Conservation (phyloP, 1,140 invertebrate species). For the Drosophila bocki region DNA sequence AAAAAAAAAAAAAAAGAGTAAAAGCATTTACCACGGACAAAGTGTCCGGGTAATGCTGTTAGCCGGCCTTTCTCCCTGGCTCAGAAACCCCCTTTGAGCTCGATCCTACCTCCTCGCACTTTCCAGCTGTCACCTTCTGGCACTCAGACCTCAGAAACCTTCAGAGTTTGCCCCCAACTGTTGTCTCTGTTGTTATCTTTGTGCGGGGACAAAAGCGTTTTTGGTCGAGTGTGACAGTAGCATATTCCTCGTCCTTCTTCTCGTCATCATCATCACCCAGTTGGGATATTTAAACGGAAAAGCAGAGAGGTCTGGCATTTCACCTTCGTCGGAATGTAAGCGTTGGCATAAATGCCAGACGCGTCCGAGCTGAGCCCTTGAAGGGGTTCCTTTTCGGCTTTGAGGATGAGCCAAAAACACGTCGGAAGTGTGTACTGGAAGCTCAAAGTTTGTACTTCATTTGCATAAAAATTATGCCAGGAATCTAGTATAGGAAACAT, state of each 20-base stretch:
- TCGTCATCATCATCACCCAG: constrained; percentile 34
- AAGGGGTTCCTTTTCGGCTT: constrained; percentile 31
- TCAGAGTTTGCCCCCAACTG: constrained; percentile 44
- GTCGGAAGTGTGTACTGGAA: background rate
- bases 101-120: background rate
- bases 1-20: constrained; percentile 19
- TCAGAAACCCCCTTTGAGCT: background rate
- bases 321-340: constrained; percentile 66
- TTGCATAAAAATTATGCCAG: constrained; percentile 10
- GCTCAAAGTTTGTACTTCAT: constrained; percentile 5
- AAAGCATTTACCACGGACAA: constrained; percentile 56
- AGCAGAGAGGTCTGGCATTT: constrained; percentile 49
- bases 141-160: constrained; percentile 52
- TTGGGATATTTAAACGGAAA: constrained; percentile 49
- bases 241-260: constrained; percentile 40
- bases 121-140: constrained; percentile 36
- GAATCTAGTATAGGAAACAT: constrained; percentile 1
- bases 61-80: constrained; percentile 30
- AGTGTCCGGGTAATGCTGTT: constrained; percentile 59
- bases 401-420: constrained; percentile 10
- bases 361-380: constrained; percentile 21
- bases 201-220: constrained; percentile 71
- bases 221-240: constrained; percentile 62
- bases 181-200: constrained; percentile 51
- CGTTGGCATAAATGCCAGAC: constrained; percentile 40